These are phyloP conservation scores for Bacillus rossius DNA, from an alignment of 1,140 invertebrate genomes.

Conservation along the genomic window DNA sequence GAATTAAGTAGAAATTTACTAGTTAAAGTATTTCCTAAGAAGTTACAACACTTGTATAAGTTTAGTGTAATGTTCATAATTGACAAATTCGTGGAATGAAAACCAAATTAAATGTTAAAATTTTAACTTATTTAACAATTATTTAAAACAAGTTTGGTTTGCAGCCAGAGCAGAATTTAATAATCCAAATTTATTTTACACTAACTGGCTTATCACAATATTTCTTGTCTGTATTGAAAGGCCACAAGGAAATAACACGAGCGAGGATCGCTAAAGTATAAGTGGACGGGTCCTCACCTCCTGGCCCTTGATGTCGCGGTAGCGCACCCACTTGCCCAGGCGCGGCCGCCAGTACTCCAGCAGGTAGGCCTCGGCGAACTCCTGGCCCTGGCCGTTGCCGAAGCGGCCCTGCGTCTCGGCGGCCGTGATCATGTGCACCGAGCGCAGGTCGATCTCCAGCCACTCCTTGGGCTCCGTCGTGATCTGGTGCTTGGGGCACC, in stretches of 20 bases:
- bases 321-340: conserved; percentile 65
- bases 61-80: too few species aligned
- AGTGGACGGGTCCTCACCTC: conserved; percentile 49
- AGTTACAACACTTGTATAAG: too few species aligned
- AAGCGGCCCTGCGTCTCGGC: conserved; percentile 81
- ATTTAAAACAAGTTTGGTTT: too few species aligned
- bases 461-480: conserved; percentile 68
- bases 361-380: conserved; percentile 71
- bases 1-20: too few species aligned
- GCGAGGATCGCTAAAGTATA: background rate
- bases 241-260: background rate
- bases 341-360: conserved; percentile 72
- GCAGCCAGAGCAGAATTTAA: too few species aligned
- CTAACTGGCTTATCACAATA: too few species aligned
- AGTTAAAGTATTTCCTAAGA: too few species aligned
- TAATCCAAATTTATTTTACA: too few species aligned
- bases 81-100: too few species aligned
- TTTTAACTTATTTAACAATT: too few species aligned
- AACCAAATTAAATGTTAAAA: too few species aligned
- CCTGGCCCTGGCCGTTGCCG: conserved; percentile 76
- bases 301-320: conserved; percentile 58
- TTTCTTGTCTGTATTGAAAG: too few species aligned
- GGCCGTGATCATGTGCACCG: conserved; percentile 68
- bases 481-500: conserved; percentile 74
- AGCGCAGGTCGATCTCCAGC: conserved; percentile 69